phyloP scores from a whole-genome alignment of 2,113 vertebrate genomes.

The Centropus unirufus region DNA sequence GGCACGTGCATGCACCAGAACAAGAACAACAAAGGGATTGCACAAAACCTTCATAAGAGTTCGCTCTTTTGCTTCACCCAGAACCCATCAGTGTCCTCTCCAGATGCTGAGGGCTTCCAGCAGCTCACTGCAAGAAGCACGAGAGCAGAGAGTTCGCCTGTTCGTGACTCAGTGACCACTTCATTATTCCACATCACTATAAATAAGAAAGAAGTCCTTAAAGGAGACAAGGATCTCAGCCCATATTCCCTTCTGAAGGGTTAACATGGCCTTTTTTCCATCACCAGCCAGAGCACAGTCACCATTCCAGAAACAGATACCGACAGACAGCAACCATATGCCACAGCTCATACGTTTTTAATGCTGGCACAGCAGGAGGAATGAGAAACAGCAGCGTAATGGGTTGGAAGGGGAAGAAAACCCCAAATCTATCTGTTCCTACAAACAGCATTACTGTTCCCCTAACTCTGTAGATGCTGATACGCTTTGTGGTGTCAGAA shows the following conservation, averaged over 20 bases:
- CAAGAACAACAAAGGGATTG: background rate
- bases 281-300: background rate
- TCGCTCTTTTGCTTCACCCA: background rate
- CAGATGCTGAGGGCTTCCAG: background rate
- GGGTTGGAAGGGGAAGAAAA: background rate
- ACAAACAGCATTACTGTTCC: background rate
- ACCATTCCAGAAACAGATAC: background rate
- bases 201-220: background rate
- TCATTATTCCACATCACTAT: background rate
- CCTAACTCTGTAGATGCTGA: background rate
- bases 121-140: background rate
- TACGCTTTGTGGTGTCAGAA: background rate
- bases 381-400: background rate
- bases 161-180: background rate
- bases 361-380: background rate
- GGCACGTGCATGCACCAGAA: background rate
- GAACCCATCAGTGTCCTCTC: accelerated
- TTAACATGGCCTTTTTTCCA: background rate
- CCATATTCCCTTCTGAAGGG: background rate
- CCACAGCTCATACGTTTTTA: background rate
- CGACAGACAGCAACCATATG: background rate
- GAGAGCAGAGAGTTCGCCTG: no score
- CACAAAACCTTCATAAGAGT: background rate
- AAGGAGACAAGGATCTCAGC: background rate
- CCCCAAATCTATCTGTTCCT: background rate